Evolutionary conservation across 2,888 invertebrate species (phyloP).

Genomic region (Brachyptera risi): DNA sequence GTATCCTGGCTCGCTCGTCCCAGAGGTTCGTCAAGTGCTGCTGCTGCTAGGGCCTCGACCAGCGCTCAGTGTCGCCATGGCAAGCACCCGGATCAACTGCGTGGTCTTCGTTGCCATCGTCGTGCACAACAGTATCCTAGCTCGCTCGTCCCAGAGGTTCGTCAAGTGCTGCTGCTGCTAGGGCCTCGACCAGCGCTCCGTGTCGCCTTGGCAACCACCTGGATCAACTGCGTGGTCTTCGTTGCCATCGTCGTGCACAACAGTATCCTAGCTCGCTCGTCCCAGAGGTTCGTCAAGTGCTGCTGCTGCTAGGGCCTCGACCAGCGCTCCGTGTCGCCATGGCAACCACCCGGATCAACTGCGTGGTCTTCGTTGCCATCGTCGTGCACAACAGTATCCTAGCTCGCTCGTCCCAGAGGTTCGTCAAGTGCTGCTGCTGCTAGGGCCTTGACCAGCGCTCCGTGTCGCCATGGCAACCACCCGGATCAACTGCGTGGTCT

Average conservation of each 20-base stretch:
- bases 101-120: slow-evolving; percentile 52
- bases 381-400: slow-evolving; percentile 16
- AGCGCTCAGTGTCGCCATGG: slow-evolving; percentile 63
- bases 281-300: not conserved
- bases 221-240: slow-evolving; percentile 59
- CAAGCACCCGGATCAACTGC: slow-evolving; percentile 59
- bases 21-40: not conserved
- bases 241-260: slow-evolving; percentile 41
- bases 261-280: not conserved
- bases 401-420: not conserved
- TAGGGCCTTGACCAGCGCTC: too few relatives aligned
- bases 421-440: not conserved
- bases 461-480: slow-evolving; percentile 61
- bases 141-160: not conserved
- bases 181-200: too few relatives aligned
- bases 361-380: slow-evolving; percentile 53
- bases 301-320: not conserved
- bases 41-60: not conserved
- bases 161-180: not conserved
- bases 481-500: slow-evolving; percentile 57
- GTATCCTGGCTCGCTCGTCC: not conserved
- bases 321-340: too few relatives aligned
- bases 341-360: slow-evolving; percentile 57
- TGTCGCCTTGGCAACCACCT: slow-evolving; percentile 59
- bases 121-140: slow-evolving; percentile 15